Percentiles rank a stretch among this genome's conserved stretches.
phyloP scores from a whole-genome alignment of 2,113 vertebrate species.

The Psammodynastes pulverulentus region DNA sequence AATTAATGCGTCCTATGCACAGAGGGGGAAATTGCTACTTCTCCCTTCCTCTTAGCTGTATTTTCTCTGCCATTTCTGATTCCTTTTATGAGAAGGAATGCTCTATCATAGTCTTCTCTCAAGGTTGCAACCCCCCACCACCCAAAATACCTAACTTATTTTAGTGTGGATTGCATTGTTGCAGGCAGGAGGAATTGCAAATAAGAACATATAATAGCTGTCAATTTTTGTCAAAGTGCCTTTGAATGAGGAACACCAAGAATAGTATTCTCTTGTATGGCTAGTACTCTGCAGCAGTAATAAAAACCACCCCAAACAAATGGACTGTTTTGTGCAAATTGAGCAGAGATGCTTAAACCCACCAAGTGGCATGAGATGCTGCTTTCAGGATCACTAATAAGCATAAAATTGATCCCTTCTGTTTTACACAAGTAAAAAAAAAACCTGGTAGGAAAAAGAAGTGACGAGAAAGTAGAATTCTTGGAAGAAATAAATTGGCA shows the following conservation, averaged over 20 bases:
- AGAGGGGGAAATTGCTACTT: background rate
- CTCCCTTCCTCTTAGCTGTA: background rate
- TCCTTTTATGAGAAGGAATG: background rate
- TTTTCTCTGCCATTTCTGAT: background rate
- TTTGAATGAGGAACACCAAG: background rate
- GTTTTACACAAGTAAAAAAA: background rate
- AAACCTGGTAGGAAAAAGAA: background rate
- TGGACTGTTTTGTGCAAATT: background rate
- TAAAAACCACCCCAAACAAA: background rate
- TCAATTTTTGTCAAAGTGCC: background rate
- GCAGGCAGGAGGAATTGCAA: background rate
- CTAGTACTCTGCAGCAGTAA: background rate
- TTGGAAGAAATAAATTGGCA: fast-evolving
- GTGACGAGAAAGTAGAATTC: background rate
- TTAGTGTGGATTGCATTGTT: background rate
- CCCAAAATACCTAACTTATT: background rate
- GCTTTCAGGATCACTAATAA: background rate
- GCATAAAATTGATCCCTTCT: background rate
- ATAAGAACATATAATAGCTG: background rate
- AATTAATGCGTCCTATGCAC: background rate
- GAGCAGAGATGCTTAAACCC: background rate
- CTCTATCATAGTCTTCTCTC: background rate
- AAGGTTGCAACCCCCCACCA: background rate
- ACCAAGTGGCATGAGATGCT: conserved; percentile 45
- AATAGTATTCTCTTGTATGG: background rate